Base-by-base conservation (phyloP, 2,113 vertebrate genomes). In the Neodontobutis hainanensis region DNA sequence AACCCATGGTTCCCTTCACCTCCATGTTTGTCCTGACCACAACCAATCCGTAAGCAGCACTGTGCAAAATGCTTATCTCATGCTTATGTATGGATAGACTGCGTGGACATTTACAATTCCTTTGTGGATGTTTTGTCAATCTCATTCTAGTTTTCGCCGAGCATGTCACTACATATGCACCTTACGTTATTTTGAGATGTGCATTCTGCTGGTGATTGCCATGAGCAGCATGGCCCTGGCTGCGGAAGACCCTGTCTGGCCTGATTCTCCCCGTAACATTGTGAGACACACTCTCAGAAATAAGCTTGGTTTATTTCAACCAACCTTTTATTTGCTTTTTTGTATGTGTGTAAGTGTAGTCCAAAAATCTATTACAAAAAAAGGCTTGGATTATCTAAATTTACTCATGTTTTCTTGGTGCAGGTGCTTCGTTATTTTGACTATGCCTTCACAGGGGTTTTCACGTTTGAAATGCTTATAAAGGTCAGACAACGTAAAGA, bases 11-110 rank as follows among this genome's bases (percentile, higher is more conserved):
- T n/a, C 96, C 96, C n/a, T 98, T 94, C 79, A 95, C 92, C 75
- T 97, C 96, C 82, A 98, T 98, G 96, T 98, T 98, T 81, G 93
- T 97, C 84, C 88, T 98, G 58, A 94, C 94, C 62, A 97, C 96
- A 7, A 97, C 96, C 49, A 98, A 98, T 85, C 96, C 96, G 96
- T 98, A 85, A 94, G 95, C 90, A 6, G 8, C 15, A 50, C 12
- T 11, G 0, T 15, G 8, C 34, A 53, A 50, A 57, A 49, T 10
- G 14, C 27, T 38, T n/a, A 4, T 61, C 11, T 60, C 6, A 65
- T n/a, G n/a, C 1, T 3, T 32, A 19, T 14, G 11, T 8, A 61
- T 9, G 11, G 8, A 4, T 46, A 35, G 4, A 46, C 50, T 12
- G 12, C 4, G 9, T 6, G 40, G 4, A 5, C 6, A 8, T 12